Base-by-base conservation (phyloP, 2,113 vertebrate species). In the Gallinago media region DNA sequence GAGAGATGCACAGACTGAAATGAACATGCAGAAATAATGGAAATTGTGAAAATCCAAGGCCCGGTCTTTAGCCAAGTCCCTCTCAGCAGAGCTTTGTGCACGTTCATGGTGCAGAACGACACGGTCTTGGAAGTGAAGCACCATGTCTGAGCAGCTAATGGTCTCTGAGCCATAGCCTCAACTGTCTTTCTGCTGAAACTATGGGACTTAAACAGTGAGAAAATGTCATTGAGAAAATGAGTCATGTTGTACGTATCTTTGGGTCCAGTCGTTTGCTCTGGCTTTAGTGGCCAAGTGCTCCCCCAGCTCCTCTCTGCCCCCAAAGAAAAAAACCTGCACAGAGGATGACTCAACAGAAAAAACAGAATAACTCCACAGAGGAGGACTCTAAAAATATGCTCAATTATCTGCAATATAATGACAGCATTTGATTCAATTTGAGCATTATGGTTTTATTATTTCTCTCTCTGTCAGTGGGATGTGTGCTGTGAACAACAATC, bases 391-490 rank as follows among this genome's bases (percentile, higher is more conserved):
- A 85, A 88, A 96, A 92, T 83, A 72, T 15, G 12, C 40, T 86
- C n/a, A 73, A 85, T 88, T 93, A 74, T 92, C 70, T 54, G 42
- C 50, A 32, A 31, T 27, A 84, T 11, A 85, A 59, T 58, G 86
- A 50, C 59, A 78, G 50, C 58, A 40, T 59, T 78, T 84, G 65
- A 84, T 91, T 88, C 68, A 79, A 25, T 96, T 58, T 65, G 47
- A 90, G 50, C 77, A 20, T 52, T 77, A 46, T 31, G 46, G 18
- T 34, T 91, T 72, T 82, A 56, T 84, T 73, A 89, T 95, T 94
- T 92, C 67, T 71, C 82, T 89, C 84, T 88, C 91, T 96, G 92
- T 80, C 92, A 68, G 36, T 79, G 81, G 88, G 77, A 79, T 49
- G 76, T 0, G 3, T 32, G 27, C 47, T 81, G 54, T 88, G 85